Evolutionary conservation across 2,888 invertebrate species (phyloP).

Genomic region (Ormyrus pomaceus): DNA sequence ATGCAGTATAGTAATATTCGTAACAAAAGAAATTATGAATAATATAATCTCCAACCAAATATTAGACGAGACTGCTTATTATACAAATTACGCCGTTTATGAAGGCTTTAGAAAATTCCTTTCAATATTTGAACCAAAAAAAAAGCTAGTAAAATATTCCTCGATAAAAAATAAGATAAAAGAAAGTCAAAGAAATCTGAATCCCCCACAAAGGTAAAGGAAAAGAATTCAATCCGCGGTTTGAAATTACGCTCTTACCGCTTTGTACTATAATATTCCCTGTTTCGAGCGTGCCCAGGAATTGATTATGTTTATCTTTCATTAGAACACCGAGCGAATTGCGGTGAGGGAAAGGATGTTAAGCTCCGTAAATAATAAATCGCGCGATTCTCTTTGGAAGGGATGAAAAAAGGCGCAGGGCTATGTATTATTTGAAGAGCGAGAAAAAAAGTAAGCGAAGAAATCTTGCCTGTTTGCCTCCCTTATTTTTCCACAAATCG

Average conservation of each 20-base stretch:
- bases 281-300: slow-evolving; percentile 66
- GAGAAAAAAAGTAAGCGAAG: slow-evolving; percentile 6
- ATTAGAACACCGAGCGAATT: slow-evolving; percentile 69
- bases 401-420: slow-evolving; percentile 9
- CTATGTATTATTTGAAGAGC: neutral
- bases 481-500: neutral
- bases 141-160: neutral
- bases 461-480: slow-evolving; percentile 4
- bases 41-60: no score
- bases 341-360: slow-evolving; percentile 54
- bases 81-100: neutral
- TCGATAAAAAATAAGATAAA: no score
- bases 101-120: neutral
- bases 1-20: no score
- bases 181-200: neutral
- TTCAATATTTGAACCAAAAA: neutral
- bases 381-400: slow-evolving; percentile 59
- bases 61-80: no score
- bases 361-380: slow-evolving; percentile 69
- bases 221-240: slow-evolving; percentile 47
- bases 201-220: slow-evolving; percentile 2
- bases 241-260: slow-evolving; percentile 65
- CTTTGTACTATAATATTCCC: slow-evolving; percentile 71
- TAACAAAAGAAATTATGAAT: no score
- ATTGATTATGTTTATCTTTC: slow-evolving; percentile 75